Evolutionary conservation across 2,113 vertebrate species (phyloP).

Genomic region (Motacilla alba): DNA sequence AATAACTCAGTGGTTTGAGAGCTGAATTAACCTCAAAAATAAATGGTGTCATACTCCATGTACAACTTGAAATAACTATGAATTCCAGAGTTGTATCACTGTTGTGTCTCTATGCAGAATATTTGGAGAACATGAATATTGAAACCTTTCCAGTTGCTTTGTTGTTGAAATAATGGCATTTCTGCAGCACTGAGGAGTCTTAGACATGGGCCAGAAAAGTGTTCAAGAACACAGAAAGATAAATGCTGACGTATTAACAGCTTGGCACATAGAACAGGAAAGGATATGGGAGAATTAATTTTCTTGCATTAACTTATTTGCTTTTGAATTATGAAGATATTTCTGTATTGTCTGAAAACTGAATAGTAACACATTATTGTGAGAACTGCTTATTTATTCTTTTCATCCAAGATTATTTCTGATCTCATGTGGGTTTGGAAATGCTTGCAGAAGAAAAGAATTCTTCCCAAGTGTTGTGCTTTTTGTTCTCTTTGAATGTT

Average conservation of each 20-base stretch:
- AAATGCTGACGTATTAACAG: not conserved
- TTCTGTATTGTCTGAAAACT: slow-evolving; percentile 13
- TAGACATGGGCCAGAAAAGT: not conserved
- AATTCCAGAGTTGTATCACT: not conserved
- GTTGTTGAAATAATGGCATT: not conserved
- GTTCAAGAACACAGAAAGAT: not conserved
- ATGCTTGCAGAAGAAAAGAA: not conserved
- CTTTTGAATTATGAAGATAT: slow-evolving; percentile 6
- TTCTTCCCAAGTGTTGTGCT: not conserved
- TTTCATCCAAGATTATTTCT: not conserved
- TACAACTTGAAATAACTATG: not conserved
- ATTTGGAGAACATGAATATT: not conserved
- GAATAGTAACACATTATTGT: not conserved
- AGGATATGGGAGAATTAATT: not conserved
- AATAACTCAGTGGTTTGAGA: not conserved
- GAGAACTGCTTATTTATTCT: not conserved
- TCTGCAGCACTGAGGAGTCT: not conserved
- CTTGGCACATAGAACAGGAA: not conserved
- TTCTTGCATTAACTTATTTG: not conserved
- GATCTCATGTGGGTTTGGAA: not conserved
- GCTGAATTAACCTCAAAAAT: not conserved
- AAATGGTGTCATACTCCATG: not conserved
- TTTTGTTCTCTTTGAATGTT: not conserved
- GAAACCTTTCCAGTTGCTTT: not conserved
- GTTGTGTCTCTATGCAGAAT: not conserved